Evolutionary conservation across 2,888 invertebrate genomes (phyloP), one percentile per base, ranked within the genome.

Genomic region (Drosophila barbarae): DNA sequence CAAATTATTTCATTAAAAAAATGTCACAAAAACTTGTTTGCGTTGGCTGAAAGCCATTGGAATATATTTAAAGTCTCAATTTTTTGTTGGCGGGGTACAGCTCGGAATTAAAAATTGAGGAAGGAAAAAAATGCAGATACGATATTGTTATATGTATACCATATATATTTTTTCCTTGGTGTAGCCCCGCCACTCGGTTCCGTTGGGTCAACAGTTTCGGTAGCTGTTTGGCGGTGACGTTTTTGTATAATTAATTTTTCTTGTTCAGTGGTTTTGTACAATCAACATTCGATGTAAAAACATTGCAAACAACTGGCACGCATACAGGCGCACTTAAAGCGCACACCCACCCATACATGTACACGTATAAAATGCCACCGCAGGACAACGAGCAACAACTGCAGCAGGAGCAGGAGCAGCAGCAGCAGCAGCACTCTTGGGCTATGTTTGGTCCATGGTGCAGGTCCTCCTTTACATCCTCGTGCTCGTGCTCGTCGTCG

Each of bases 231-330:
- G 85, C 79, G 85, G 85, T 85, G 84, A 84, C 84, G 84, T 87
- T 87, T 85, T 87, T 87, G 84, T 86, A 87, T 87, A 87, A 87
- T 87, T 87, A 87, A 87, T 87, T 87, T 87, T 87, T 87, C 87
- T 87, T 87, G 88, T 87, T 87, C 88, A 87, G 86, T 87, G 88
- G 88, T 84, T 87, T 87, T 84, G 82, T 84, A 86, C 84, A 86
- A 86, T 87, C 87, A 85, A 78, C 86, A 82, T 85, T 84, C 80
- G 85, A 86, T 80, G 74, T 74, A 83, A 77, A 80, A 80, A 80
- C 79, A 80, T 74, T 76, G 76, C 77, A 80, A 75, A 75, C 78
- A 83, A 84, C 71, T 74, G 73, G 76, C 77, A 71, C 74, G 85
- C 85, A 82, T 69, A 84, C 79, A 84, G 76, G 73, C 74, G 74